Base-by-base conservation (phyloP, 2,113 vertebrate genomes). In the Mus musculus region DNA sequence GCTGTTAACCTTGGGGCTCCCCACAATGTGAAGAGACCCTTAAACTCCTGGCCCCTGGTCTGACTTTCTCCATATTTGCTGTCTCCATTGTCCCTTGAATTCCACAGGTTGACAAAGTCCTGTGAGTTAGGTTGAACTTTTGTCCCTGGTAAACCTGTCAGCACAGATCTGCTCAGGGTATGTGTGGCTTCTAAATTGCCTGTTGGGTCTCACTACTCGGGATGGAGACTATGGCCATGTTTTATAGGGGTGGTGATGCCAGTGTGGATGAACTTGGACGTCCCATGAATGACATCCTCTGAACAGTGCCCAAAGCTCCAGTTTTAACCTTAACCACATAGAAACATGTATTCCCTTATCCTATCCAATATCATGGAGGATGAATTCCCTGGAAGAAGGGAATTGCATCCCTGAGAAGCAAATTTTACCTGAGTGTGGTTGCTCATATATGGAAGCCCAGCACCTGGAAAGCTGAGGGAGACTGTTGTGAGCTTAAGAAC, bases 221-320 rank as follows among this genome's bases (percentile, higher is more conserved):
- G 30, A 75, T 39, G 39, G 20, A 91, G 63, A 65, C 16, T 33
- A 7, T 7, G 24, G 4, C 4, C 2, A 0, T n/a, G 39, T 1
- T 4, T 5, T 4, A 0, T 36, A 36, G 10, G 9, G 7, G 1
- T 26, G 14, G 54, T 36, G 26, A 42, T 3, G 11, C 49, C 36
- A 11, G 17, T 11, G 12, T 26, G 1, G 28, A 5, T 0, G n/a
- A 33, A 76, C 33, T 61, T 84, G 30, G 36, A 28, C 88, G 42
- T 59, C n/a, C 36, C 69, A 2, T 30, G 36, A 72, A 17, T 22
- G 39, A 59, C 67, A 24, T 9, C 20, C 69, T 24, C 46, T 28
- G 73, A 28, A 36, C 24, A 26, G 87, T n/a, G 33, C 30, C 52
- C 54, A 91, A n/a, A 87, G 65, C 81, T 85, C 87, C 30, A 22